Conservation (phyloP, 2,797 vertebrate species). For the Lacerta agilis region DNA sequence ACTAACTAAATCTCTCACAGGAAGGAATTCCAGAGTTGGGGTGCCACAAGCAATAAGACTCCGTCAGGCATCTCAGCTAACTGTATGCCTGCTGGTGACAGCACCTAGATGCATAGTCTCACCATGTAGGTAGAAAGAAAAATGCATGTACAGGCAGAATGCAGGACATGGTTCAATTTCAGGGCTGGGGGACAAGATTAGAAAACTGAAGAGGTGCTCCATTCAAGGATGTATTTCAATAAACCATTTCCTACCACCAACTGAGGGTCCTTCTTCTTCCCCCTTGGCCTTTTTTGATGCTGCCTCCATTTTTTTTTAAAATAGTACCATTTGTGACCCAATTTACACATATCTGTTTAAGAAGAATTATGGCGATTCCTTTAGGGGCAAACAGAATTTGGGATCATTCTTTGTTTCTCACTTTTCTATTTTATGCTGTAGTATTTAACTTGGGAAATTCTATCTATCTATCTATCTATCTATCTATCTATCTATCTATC, state of each 20-base stretch:
- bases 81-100: background rate
- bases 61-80: background rate
- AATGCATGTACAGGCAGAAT: no score
- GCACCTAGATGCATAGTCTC: accelerated
- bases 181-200: background rate
- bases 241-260: no score
- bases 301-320: background rate
- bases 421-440: no score
- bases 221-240: no score
- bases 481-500: no score
- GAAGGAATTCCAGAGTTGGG: background rate
- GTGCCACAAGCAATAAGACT: background rate
- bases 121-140: background rate
- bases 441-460: no score
- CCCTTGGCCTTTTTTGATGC: background rate
- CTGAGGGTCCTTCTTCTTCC: no score
- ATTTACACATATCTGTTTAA: slow-evolving; percentile 54
- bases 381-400: slow-evolving; percentile 33
- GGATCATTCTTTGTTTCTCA: no score
- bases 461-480: no score
- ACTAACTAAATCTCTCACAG: background rate
- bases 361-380: slow-evolving; percentile 36
- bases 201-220: no score
- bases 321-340: background rate
- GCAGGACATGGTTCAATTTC: background rate